phyloP scores from a whole-genome alignment of 2,888 invertebrate genomes.

The Argynnis bischoffii region DNA sequence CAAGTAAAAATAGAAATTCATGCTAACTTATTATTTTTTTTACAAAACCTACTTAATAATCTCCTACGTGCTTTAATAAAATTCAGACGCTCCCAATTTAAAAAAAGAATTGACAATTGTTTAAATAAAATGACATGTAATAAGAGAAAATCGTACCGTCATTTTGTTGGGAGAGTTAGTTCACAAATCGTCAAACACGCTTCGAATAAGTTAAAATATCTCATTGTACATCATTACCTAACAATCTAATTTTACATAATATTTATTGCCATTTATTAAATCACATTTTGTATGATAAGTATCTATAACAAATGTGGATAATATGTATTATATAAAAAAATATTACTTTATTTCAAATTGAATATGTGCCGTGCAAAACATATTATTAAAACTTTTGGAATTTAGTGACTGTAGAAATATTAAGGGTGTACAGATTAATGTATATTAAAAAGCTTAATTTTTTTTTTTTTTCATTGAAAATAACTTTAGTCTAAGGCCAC shows the following conservation, averaged over 20 bases:
- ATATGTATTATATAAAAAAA: slow-evolving; percentile 5
- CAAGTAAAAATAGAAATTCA: slow-evolving; percentile 63
- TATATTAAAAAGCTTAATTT: slow-evolving; percentile 9
- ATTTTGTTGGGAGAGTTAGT: slow-evolving; percentile 43
- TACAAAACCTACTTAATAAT: slow-evolving; percentile 51
- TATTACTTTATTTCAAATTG: slow-evolving; percentile 1
- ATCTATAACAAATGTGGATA: not conserved
- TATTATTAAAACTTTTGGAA: not conserved
- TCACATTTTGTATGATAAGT: slow-evolving; percentile 19
- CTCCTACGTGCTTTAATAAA: slow-evolving; percentile 50
- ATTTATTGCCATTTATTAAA: slow-evolving; percentile 28
- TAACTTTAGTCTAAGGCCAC: slow-evolving; percentile 1
- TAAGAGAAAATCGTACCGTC: slow-evolving; percentile 1
- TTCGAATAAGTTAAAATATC: slow-evolving; percentile 37
- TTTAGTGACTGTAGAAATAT: not conserved
- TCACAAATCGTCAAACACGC: slow-evolving; percentile 47
- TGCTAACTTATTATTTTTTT: slow-evolving; percentile 68
- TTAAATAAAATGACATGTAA: slow-evolving; percentile 8
- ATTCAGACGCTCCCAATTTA: slow-evolving; percentile 43
- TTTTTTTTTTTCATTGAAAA: slow-evolving; percentile 5
- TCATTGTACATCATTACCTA: slow-evolving; percentile 37
- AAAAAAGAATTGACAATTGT: slow-evolving; percentile 12
- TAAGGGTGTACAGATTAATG: not conserved
- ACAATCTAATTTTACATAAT: slow-evolving; percentile 28
- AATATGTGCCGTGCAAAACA: slow-evolving; percentile 10